A percentile compares a stretch with the other conserved stretches of the same genome.
These are phyloP conservation scores for Drosophila sordidula DNA, from an alignment of 2,888 invertebrate genomes.

Conservation along the genomic window DNA sequence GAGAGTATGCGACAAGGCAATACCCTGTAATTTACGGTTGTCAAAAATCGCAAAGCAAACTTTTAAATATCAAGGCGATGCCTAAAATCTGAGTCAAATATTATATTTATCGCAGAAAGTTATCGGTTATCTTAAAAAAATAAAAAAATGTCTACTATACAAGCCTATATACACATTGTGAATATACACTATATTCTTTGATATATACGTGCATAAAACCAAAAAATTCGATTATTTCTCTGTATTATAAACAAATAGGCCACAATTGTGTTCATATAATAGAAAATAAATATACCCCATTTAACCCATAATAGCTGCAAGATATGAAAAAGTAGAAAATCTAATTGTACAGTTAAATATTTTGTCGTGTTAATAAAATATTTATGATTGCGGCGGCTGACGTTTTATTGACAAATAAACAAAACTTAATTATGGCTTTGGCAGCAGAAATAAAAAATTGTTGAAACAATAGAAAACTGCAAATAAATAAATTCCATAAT, in stretches of 20 bases:
- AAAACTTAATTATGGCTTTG: slow-evolving; percentile 71
- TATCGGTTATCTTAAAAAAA: too few relatives aligned
- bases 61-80: too few relatives aligned
- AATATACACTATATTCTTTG: too few relatives aligned
- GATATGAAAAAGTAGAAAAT: slow-evolving; percentile 26
- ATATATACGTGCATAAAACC: too few relatives aligned
- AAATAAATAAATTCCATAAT: slow-evolving; percentile 16
- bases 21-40: too few relatives aligned
- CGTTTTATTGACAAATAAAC: slow-evolving; percentile 68
- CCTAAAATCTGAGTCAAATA: too few relatives aligned
- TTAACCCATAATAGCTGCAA: background rate
- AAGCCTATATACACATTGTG: too few relatives aligned
- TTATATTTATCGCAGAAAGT: too few relatives aligned
- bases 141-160: too few relatives aligned
- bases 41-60: too few relatives aligned
- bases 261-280: too few relatives aligned
- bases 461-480: slow-evolving; percentile 13
- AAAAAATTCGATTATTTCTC: background rate
- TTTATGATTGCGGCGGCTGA: slow-evolving; percentile 65
- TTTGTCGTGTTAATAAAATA: slow-evolving; percentile 76
- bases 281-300: background rate
- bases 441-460: slow-evolving; percentile 13
- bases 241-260: background rate
- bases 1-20: background rate
- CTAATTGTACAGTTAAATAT: slow-evolving; percentile 69